Conservation (phyloP, 1,140 invertebrate genomes). For the Monochamus saltuarius region DNA sequence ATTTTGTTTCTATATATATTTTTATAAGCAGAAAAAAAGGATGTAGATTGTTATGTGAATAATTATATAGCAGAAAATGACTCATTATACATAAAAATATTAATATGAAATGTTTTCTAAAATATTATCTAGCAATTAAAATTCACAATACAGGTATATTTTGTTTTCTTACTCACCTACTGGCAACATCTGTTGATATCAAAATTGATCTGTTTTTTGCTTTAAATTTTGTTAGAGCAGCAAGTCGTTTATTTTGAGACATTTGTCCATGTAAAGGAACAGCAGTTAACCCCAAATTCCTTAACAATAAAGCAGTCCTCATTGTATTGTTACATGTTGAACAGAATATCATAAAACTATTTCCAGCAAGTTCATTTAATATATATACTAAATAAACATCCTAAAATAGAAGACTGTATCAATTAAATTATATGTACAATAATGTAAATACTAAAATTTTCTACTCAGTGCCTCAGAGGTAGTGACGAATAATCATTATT, state of each 20-base stretch:
- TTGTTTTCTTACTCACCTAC: conserved; percentile 63
- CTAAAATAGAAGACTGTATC: conserved; percentile 53
- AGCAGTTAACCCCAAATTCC: conserved; percentile 85
- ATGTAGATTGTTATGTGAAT: no score
- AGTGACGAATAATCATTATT: conserved; percentile 29
- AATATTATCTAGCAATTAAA: no score
- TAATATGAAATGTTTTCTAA: no score
- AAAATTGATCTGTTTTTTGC: conserved; percentile 83
- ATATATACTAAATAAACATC: conserved; percentile 97
- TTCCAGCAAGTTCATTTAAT: conserved; percentile 93
- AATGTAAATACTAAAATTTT: neutral
- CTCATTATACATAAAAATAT: no score
- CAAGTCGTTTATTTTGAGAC: conserved; percentile 90
- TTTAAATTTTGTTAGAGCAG: conserved; percentile 91
- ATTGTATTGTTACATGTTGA: conserved; percentile 92
- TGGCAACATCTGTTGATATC: conserved; percentile 97
- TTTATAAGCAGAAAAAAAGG: no score
- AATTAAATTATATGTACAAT: neutral
- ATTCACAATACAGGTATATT: no score
- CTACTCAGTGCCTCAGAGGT: conserved; percentile 20
- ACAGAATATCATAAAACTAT: conserved; percentile 97
- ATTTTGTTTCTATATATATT: no score
- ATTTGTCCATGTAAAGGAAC: conserved; percentile 98
- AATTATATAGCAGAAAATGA: no score
- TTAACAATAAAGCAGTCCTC: conserved; percentile 81